phyloP scores from a whole-genome alignment of 2,113 vertebrate genomes.

The Atrichornis clamosus region DNA sequence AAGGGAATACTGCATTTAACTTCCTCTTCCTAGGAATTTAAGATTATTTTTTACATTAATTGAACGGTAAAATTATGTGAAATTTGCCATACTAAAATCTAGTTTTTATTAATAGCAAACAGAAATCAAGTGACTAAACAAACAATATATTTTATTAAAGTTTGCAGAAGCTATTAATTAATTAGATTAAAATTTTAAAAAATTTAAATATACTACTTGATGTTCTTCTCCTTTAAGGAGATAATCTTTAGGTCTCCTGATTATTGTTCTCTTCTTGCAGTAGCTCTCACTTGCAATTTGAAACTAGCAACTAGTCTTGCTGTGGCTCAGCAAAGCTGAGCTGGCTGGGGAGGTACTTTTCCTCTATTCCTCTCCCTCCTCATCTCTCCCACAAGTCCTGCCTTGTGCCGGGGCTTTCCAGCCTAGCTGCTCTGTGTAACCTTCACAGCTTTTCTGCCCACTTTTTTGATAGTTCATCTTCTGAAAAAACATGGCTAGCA shows the following conservation, averaged over 20 bases:
- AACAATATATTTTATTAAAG: neutral
- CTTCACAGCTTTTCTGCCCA: neutral
- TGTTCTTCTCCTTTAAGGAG: neutral
- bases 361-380: neutral
- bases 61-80: neutral
- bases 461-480: neutral
- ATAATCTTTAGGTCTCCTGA: neutral
- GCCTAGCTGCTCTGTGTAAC: neutral
- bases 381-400: neutral
- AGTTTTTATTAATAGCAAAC: neutral
- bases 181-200: neutral
- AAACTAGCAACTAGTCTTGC: neutral
- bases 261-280: neutral
- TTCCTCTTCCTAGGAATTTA: neutral
- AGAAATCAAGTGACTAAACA: neutral
- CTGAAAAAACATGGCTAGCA: neutral
- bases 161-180: neutral
- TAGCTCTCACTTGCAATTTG: neutral
- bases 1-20: neutral
- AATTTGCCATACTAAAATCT: neutral
- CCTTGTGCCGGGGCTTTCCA: neutral
- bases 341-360: neutral
- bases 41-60: neutral
- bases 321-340: neutral
- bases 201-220: neutral